phyloP scores from a whole-genome alignment of 2,797 vertebrate species.

The Babyrousa celebensis region DNA sequence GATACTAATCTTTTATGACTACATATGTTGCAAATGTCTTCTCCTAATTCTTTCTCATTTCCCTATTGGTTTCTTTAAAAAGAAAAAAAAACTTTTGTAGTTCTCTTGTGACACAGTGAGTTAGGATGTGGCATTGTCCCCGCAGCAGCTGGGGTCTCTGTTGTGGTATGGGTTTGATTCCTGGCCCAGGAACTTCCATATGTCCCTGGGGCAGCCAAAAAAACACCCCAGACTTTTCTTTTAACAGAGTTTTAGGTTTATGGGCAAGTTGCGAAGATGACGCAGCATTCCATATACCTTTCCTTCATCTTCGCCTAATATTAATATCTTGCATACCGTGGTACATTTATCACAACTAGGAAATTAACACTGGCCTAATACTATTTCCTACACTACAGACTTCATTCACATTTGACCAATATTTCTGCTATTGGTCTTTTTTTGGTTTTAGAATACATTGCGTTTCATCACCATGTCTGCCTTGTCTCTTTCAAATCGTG shows the following conservation, averaged over 20 bases:
- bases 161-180: too few relatives aligned
- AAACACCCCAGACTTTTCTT: background rate
- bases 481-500: background rate
- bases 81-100: too few relatives aligned
- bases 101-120: too few relatives aligned
- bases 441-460: background rate
- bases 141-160: too few relatives aligned
- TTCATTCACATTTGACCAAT: background rate
- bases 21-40: background rate
- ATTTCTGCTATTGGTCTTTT: background rate
- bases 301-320: background rate
- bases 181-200: too few relatives aligned
- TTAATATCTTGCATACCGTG: background rate
- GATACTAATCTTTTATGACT: background rate
- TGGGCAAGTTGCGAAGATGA: background rate
- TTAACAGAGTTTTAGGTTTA: constrained; percentile 16
- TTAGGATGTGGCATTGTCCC: too few relatives aligned
- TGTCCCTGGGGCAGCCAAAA: too few relatives aligned
- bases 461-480: background rate
- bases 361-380: background rate
- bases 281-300: background rate
- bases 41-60: background rate
- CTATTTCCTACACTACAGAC: background rate
- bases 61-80: background rate
- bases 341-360: background rate